Conservation (phyloP, 2,888 invertebrate genomes). For the Alloscopus bannaensis region DNA sequence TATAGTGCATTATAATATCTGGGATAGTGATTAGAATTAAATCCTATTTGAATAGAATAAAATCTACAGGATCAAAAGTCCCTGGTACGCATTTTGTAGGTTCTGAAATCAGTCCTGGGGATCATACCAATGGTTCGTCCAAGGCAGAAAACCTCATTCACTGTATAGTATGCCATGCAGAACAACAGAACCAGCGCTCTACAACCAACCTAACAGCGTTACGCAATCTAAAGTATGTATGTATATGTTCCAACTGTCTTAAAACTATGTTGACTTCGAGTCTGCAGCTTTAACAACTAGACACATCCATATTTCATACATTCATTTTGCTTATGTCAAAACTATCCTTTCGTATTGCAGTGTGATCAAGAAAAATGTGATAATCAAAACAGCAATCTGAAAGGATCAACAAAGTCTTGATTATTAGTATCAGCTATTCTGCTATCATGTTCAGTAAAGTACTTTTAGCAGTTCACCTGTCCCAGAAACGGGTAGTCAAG, state of each 20-base stretch:
- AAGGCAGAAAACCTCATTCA: no score
- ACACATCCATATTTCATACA: neutral
- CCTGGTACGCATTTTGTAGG: no score
- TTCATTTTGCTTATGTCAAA: neutral
- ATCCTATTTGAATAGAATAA: no score
- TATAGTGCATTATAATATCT: no score
- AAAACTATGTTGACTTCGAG: neutral
- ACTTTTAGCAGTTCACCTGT: constrained; percentile 13
- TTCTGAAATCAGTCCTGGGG: no score
- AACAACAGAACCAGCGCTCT: neutral
- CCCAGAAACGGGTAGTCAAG: constrained; percentile 39
- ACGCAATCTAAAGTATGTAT: neutral
- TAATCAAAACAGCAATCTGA: constrained; percentile 27
- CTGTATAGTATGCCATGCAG: neutral
- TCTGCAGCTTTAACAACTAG: no score
- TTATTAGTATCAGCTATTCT: neutral
- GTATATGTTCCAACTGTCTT: neutral
- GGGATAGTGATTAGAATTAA: no score
- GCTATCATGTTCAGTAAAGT: neutral
- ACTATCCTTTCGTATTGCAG: constrained; percentile 10
- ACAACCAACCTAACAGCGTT: neutral
- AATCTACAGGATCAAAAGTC: no score
- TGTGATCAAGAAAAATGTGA: constrained; percentile 19
- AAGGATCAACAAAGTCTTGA: neutral
- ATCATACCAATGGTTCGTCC: no score